These are phyloP conservation scores for Allygus modestus DNA, from an alignment of 2,888 invertebrate genomes.

Conservation along the genomic window DNA sequence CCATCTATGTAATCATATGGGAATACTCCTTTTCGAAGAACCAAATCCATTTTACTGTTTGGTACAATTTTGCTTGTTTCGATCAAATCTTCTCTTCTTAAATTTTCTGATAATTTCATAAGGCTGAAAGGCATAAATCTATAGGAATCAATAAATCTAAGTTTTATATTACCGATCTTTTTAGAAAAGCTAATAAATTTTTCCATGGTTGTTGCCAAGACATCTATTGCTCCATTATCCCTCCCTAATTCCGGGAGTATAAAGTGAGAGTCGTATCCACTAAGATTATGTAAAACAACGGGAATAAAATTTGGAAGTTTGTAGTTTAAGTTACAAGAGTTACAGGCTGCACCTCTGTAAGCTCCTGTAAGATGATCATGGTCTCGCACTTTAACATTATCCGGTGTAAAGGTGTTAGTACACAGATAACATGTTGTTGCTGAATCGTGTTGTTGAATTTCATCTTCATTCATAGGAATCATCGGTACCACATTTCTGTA, in stretches of 20 bases:
- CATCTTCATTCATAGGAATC: neutral
- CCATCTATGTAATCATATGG: constrained; percentile 69
- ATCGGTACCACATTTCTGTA: constrained; percentile 22
- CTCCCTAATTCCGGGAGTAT: constrained; percentile 13
- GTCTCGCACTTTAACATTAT: constrained; percentile 11
- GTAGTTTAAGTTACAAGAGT: constrained; percentile 43
- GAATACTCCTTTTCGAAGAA: constrained; percentile 63
- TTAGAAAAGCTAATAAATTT: constrained; percentile 40
- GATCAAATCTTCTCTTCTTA: neutral
- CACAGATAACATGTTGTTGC: constrained; percentile 38
- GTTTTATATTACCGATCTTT: constrained; percentile 34
- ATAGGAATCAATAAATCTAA: constrained; percentile 34
- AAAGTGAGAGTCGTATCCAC: constrained; percentile 34
- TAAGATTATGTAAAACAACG: constrained; percentile 12
- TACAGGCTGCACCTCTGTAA: constrained; percentile 49
- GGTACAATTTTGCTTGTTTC: constrained; percentile 35
- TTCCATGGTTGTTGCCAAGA: constrained; percentile 31
- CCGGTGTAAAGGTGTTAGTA: neutral
- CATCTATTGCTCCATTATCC: neutral
- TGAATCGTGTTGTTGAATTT: neutral
- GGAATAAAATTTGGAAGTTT: constrained; percentile 35
- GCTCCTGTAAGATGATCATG: constrained; percentile 51
- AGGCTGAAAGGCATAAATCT: constrained; percentile 23
- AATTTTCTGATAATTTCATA: constrained; percentile 17
- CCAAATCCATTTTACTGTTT: constrained; percentile 19